Base-by-base conservation (phyloP, 2,888 invertebrate species). In the Cerceris rybyensis region DNA sequence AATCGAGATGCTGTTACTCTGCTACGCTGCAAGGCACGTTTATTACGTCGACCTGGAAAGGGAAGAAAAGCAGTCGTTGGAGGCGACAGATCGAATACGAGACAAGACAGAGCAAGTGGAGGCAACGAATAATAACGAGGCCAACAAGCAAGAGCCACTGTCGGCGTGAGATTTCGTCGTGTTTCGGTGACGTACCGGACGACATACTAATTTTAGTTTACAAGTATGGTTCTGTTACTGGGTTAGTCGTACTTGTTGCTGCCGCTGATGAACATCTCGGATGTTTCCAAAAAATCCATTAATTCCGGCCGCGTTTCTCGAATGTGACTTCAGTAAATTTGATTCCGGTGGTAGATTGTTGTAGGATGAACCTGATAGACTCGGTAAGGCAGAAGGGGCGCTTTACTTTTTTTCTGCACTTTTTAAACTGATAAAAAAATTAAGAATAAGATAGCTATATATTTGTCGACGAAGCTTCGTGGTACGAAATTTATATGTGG, bases 1-100 rank as follows among this genome's bases (percentile, higher is more conserved):
- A 86, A 89, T 94, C 84, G 96, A 96, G 92, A 96, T 96, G 96
- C 93, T 96, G 69, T 87, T 95, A 65, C 93, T 96, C 55, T 94
- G 95, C 57, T 92, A 94, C 76, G 93, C 95, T 87, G 96, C 96
- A 0, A 93, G 95, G 90, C 92, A 93, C 73, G 89, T 96, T 60
- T 86, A 86, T 80, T 96, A 96, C 92, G 94, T 94, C 73, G 91
- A 91, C 55, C 88, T 90, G 42, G 87, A 85, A 58, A 78, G 55
- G 42, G 75, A 80, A 67, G 66, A 80, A 46, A 69, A 79, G 64
- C 39, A 52, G 49, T 49, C 52, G 41, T 43, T 57, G 67, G 79
- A 78, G 67, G 63, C 83, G 71, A 81, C 73, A 80, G 88, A 89
- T 87, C 85, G 83, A 60, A 41, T 81, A 61, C 84, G 86, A 82